A percentile compares a stretch with the other conserved stretches of the same genome.
Evolutionary conservation across 2,888 invertebrate species (phyloP).

Genomic region (Encarsia formosa): DNA sequence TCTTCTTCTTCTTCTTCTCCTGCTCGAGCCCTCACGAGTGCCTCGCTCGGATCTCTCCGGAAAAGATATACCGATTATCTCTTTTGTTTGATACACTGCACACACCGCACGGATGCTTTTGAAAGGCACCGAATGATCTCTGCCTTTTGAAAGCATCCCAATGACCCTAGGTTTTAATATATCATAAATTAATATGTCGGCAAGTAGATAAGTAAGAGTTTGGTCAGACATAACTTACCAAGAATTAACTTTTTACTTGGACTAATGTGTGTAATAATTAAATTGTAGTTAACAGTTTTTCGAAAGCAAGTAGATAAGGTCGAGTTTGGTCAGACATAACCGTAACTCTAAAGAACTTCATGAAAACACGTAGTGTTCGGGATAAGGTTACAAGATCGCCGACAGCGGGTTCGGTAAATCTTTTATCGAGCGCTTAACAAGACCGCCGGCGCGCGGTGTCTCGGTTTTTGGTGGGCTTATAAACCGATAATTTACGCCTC

Average conservation of each 20-base stretch:
- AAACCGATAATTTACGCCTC: conserved; percentile 4
- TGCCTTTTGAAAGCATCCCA: conserved; percentile 49
- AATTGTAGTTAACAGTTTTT: not conserved
- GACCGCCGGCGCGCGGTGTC: not conserved
- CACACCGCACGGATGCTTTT: conserved; percentile 44
- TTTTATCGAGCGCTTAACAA: conserved; percentile 18
- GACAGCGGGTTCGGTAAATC: conserved; percentile 17
- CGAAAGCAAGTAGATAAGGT: not conserved
- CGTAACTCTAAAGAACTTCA: not conserved
- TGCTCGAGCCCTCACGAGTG: not conserved
- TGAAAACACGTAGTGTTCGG: not conserved
- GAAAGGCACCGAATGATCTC: conserved; percentile 46
- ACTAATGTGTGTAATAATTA: too few relatives aligned
- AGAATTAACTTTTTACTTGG: too few relatives aligned
- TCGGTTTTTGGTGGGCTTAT: not conserved
- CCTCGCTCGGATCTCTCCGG: conserved; percentile 1
- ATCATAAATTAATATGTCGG: not conserved
- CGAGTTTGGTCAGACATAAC: not conserved
- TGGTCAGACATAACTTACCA: not conserved
- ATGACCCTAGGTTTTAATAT: conserved; percentile 7
- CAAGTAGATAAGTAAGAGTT: not conserved
- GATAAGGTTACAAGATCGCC: not conserved
- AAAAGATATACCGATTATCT: not conserved
- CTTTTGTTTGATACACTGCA: conserved; percentile 2
- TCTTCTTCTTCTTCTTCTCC: conserved; percentile 4